Evolutionary conservation across 2,113 vertebrate species (phyloP).

Genomic region (Drymodes brunneopygia): DNA sequence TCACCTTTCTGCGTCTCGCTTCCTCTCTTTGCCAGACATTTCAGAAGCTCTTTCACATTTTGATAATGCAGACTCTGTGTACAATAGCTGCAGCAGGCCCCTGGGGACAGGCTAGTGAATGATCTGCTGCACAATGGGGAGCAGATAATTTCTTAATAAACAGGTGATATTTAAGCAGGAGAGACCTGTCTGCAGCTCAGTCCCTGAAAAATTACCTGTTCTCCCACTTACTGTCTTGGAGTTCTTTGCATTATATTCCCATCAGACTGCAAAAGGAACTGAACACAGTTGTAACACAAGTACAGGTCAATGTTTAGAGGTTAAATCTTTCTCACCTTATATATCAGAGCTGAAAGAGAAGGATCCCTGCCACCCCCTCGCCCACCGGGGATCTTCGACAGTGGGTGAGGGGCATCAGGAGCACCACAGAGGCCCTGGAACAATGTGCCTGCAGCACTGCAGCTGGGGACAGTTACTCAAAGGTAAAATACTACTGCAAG

Average conservation of each 20-base stretch:
- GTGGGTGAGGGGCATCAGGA: slow-evolving; percentile 99
- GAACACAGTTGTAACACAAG: rapidly evolving
- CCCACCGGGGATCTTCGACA: slow-evolving; percentile 99
- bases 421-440: slow-evolving; percentile 99
- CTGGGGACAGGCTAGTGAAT: neutral
- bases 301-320: neutral
- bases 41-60: neutral
- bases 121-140: neutral
- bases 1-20: neutral
- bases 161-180: neutral
- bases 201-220: neutral
- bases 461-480: slow-evolving; percentile 83
- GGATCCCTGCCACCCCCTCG: slow-evolving; percentile 99
- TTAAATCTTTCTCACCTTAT: slow-evolving; percentile 79
- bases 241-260: neutral
- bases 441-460: slow-evolving; percentile 88
- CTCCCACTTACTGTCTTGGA: neutral
- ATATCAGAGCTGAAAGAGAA: slow-evolving; percentile 89
- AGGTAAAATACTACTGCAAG: slow-evolving; percentile 86
- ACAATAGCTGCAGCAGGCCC: neutral
- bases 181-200: neutral
- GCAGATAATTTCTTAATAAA: neutral
- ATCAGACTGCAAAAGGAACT: neutral
- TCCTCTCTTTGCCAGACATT: neutral
- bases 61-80: neutral